These are phyloP conservation scores for Zaprionus taronus DNA, from an alignment of 1,140 invertebrate species.

Conservation along the genomic window DNA sequence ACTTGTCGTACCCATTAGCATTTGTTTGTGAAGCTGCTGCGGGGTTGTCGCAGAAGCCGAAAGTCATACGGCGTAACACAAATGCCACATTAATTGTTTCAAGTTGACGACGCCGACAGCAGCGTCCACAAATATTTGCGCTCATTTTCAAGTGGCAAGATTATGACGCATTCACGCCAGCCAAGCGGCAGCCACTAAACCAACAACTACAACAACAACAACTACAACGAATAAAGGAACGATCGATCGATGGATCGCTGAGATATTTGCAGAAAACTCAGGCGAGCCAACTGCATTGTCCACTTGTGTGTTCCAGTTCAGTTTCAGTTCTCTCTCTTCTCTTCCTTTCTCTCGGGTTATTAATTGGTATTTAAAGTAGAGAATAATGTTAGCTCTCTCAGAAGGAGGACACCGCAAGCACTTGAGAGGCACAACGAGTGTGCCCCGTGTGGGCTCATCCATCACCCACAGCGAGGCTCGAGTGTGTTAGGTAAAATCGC, in stretches of 20 bases:
- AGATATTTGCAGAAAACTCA: conserved; percentile 67
- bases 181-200: conserved; percentile 30
- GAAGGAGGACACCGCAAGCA: conserved; percentile 73
- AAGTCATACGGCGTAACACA: conserved; percentile 77
- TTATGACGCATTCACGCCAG: conserved; percentile 82
- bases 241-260: conserved; percentile 2
- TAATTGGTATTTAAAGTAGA: conserved; percentile 83
- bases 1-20: conserved; percentile 82
- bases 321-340: conserved; percentile 19
- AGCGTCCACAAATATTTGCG: conserved; percentile 73
- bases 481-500: conserved; percentile 58
- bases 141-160: conserved; percentile 79
- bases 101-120: conserved; percentile 65
- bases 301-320: conserved; percentile 82
- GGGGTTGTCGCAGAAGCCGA: conserved; percentile 66
- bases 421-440: conserved; percentile 52
- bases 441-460: conserved; percentile 59
- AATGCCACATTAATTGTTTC: conserved; percentile 83
- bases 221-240: background rate
- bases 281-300: conserved; percentile 14
- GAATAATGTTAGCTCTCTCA: conserved; percentile 78
- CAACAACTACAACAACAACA: conserved; percentile 11
- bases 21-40: conserved; percentile 77
- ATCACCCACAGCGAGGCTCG: conserved; percentile 73
- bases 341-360: conserved; percentile 65